Evolutionary conservation across 2,113 vertebrate genomes (phyloP).

Genomic region (Alces alces): DNA sequence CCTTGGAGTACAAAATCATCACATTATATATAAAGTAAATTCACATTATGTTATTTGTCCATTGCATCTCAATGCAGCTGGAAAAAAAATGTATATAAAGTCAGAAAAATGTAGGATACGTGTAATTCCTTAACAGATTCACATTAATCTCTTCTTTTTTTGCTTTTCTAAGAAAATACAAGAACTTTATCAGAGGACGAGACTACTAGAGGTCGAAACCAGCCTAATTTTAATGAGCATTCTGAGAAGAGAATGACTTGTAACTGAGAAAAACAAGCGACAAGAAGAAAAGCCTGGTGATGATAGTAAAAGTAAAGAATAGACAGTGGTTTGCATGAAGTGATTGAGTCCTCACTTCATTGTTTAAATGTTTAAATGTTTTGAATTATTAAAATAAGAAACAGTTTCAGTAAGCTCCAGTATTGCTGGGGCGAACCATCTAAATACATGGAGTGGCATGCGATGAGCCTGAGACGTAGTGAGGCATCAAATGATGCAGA

Average conservation of each 20-base stretch:
- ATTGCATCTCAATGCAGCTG: not conserved
- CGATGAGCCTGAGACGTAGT: not conserved
- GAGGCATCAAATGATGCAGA: not conserved
- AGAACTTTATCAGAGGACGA: not conserved
- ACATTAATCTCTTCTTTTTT: not conserved
- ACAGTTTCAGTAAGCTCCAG: not conserved
- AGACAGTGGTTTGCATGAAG: not conserved
- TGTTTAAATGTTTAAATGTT: not conserved
- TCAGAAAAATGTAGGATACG: not conserved
- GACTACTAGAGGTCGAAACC: not conserved
- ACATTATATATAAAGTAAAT: not conserved
- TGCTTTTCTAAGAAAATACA: not conserved
- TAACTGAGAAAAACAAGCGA: not conserved
- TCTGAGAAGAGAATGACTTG: not conserved
- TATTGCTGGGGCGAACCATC: not conserved
- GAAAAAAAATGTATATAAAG: not conserved
- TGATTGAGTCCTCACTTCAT: not conserved
- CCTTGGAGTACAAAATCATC: not conserved
- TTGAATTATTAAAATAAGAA: not conserved
- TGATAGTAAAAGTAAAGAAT: not conserved
- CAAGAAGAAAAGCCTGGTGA: not conserved
- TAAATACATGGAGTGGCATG: not conserved
- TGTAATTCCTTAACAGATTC: not conserved
- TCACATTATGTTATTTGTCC: not conserved
- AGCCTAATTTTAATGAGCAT: not conserved